Evolutionary conservation across 2,888 invertebrate genomes (phyloP).

Genomic region (Anthophora plumipes): DNA sequence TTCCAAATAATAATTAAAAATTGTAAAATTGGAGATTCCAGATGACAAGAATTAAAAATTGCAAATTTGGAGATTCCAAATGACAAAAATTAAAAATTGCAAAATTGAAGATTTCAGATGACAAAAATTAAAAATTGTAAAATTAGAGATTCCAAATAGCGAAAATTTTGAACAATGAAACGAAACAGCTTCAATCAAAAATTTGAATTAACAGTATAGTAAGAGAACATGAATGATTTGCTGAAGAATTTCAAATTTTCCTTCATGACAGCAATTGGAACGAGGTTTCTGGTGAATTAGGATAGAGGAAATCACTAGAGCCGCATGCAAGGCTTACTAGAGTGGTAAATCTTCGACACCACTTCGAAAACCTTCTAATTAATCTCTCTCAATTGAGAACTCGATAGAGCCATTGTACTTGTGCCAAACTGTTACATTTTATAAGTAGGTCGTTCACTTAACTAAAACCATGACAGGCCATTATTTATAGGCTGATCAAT

Average conservation of each 20-base stretch:
- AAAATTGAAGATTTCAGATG: too few relatives aligned
- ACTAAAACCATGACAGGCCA: conserved; percentile 13
- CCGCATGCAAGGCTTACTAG: conserved; percentile 1
- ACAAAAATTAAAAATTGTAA: too few relatives aligned
- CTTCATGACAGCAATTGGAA: background rate
- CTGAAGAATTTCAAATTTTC: background rate
- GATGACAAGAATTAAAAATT: too few relatives aligned
- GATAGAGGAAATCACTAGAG: background rate
- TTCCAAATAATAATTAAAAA: too few relatives aligned
- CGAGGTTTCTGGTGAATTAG: background rate
- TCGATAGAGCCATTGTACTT: conserved; percentile 49
- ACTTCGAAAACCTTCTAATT: conserved; percentile 37
- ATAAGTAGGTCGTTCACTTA: conserved; percentile 64
- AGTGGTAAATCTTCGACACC: conserved; percentile 16
- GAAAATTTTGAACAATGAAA: too few relatives aligned
- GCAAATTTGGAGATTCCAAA: too few relatives aligned
- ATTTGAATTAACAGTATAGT: too few relatives aligned
- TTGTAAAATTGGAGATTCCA: too few relatives aligned
- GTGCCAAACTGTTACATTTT: conserved; percentile 57
- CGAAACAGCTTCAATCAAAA: too few relatives aligned
- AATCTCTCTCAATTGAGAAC: conserved; percentile 49
- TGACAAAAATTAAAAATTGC: too few relatives aligned
- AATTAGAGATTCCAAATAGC: too few relatives aligned
- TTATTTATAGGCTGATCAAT: conserved; percentile 11
- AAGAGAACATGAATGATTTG: background rate